Percentiles rank a stretch among this genome's conserved stretches.
phyloP scores from a whole-genome alignment of 2,888 invertebrate genomes.

The Caenorhabditis sp. region DNA sequence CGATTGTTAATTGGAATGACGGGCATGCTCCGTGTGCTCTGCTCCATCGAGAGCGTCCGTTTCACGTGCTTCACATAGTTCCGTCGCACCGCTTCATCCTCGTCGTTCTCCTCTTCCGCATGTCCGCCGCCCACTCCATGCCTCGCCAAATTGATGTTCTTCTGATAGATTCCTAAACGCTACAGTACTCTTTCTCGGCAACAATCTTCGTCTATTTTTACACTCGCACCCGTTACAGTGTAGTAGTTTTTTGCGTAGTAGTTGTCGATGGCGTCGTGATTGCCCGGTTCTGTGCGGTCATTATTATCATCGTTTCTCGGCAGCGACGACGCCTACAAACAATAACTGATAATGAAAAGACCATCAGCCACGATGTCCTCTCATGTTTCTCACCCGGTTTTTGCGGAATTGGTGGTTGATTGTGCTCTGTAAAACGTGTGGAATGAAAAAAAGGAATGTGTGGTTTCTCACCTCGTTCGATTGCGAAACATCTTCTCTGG shows the following conservation, averaged over 20 bases:
- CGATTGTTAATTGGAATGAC: conserved; percentile 49
- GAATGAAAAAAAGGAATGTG: neutral
- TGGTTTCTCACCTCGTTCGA: conserved; percentile 17
- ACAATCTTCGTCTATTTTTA: conserved; percentile 2
- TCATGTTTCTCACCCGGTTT: conserved; percentile 12
- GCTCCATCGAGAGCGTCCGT: conserved; percentile 38
- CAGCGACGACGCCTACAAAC: conserved; percentile 26
- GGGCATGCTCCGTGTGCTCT: conserved; percentile 35
- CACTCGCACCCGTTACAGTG: conserved; percentile 50
- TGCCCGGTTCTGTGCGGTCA: conserved; percentile 51
- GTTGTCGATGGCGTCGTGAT: conserved; percentile 53
- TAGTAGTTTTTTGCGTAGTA: conserved; percentile 59
- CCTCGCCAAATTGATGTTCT: conserved; percentile 28
- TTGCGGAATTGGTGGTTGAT: conserved; percentile 26
- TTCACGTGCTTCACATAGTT: conserved; percentile 28
- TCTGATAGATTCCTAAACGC: conserved; percentile 41
- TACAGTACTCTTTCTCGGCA: neutral
- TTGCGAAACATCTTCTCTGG: conserved; percentile 39
- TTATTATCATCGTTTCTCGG: conserved; percentile 12
- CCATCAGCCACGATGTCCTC: neutral
- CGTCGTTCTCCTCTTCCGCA: conserved; percentile 36
- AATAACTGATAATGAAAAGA: neutral
- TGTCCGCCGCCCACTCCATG: conserved; percentile 15
- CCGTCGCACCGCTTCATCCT: conserved; percentile 32
- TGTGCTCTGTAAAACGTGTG: conserved; percentile 24